These are phyloP conservation scores for Aphelocoma coerulescens DNA, from an alignment of 2,113 vertebrate genomes.

Conservation along the genomic window DNA sequence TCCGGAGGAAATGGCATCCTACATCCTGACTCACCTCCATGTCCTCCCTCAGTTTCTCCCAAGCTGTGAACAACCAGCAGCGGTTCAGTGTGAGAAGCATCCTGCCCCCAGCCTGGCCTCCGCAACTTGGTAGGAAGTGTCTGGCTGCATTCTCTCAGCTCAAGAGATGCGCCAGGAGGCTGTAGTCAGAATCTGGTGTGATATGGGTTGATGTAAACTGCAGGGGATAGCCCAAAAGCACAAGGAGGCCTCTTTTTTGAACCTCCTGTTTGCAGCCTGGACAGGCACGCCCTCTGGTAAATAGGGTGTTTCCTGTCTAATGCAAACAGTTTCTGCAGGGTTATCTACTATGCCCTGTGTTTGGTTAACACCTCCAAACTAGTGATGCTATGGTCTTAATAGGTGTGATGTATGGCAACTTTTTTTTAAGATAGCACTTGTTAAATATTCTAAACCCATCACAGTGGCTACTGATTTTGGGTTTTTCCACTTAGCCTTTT, in stretches of 20 bases:
- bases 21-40: fast-evolving
- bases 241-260: not conserved
- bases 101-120: not conserved
- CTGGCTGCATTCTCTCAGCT: not conserved
- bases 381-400: not conserved
- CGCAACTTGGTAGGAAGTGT: fast-evolving
- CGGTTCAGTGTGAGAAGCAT: not conserved
- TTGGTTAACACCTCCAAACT: not conserved
- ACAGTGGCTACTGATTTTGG: not conserved
- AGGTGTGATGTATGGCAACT: not conserved
- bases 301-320: not conserved
- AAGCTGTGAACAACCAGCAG: not conserved
- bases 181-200: not conserved
- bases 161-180: not conserved
- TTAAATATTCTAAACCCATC: not conserved
- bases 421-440: not conserved
- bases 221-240: not conserved
- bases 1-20: not conserved
- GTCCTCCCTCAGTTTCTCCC: not conserved
- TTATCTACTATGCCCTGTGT: not conserved
- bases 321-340: not conserved
- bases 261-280: not conserved
- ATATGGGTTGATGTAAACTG: not conserved
- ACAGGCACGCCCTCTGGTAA: not conserved
- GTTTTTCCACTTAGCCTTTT: not conserved